phyloP scores from a whole-genome alignment of 2,113 vertebrate genomes.

The Tachuris rubrigastra region DNA sequence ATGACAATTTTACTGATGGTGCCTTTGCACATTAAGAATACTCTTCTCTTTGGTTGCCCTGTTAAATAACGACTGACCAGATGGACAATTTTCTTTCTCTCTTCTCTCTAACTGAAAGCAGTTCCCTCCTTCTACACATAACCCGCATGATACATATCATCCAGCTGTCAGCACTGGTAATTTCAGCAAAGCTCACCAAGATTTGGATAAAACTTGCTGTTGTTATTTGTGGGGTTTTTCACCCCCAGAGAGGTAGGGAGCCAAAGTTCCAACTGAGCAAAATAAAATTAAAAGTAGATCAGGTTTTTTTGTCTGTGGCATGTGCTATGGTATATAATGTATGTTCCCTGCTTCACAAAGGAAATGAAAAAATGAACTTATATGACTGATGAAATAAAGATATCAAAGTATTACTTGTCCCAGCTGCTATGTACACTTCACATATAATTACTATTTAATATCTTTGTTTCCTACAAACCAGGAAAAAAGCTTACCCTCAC shows the following conservation, averaged over 20 bases:
- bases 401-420: constrained; percentile 54
- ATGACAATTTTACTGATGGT: background rate
- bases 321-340: background rate
- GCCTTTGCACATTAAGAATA: background rate
- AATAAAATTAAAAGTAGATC: constrained; percentile 59
- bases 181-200: constrained; percentile 64
- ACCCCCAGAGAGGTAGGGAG: constrained; percentile 5
- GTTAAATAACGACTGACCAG: constrained; percentile 64
- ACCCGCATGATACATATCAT: constrained; percentile 30
- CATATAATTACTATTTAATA: constrained; percentile 58
- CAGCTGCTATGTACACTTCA: constrained; percentile 25
- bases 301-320: background rate
- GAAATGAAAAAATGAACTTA: constrained; percentile 42
- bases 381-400: constrained; percentile 18
- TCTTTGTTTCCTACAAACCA: constrained; percentile 36
- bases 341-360: constrained; percentile 34
- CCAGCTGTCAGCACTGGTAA: constrained; percentile 67
- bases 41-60: constrained; percentile 24
- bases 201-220: constrained; percentile 47
- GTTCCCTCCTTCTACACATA: constrained; percentile 37
- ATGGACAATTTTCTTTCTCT: constrained; percentile 55
- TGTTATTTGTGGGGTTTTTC: background rate
- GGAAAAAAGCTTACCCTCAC: constrained; percentile 18
- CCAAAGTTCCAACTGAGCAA: constrained; percentile 28
- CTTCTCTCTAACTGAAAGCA: constrained; percentile 71